These are phyloP conservation scores for Panagrolaimus sp. DNA, from an alignment of 1,140 invertebrate species.

Conservation along the genomic window DNA sequence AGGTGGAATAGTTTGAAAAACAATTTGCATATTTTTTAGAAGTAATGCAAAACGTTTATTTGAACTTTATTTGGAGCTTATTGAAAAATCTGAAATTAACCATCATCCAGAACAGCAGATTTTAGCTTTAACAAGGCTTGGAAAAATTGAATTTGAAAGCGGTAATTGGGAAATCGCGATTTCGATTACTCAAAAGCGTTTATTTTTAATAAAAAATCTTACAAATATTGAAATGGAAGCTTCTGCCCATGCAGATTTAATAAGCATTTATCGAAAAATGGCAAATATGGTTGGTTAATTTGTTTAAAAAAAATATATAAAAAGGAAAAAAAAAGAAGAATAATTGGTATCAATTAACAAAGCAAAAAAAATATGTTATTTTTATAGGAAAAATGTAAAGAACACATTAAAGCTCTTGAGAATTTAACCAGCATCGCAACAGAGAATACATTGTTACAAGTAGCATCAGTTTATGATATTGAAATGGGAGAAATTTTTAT, in stretches of 20 bases:
- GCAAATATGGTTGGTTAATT: conserved; percentile 3
- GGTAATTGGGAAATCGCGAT: conserved; percentile 4
- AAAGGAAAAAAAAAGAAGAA: neutral
- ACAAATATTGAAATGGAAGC: neutral
- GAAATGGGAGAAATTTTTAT: neutral
- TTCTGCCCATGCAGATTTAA: neutral
- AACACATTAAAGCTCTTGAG: no score
- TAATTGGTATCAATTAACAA: conserved; percentile 7
- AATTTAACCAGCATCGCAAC: no score
- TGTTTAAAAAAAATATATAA: neutral
- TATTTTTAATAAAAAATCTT: conserved; percentile 2
- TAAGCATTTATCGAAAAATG: conserved; percentile 7
- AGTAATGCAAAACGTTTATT: neutral
- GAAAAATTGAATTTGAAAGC: conserved; percentile 6
- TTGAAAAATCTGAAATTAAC: neutral
- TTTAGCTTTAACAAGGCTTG: neutral
- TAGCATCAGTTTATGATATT: conserved; percentile 5
- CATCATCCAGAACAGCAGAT: neutral
- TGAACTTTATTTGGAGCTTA: neutral
- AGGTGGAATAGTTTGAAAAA: neutral
- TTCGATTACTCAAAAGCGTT: neutral
- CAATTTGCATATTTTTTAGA: neutral
- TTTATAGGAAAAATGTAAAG: conserved; percentile 1
- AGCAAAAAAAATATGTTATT: neutral
- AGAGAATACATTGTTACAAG: neutral